These are phyloP conservation scores for Melinopterus prodromus DNA, from an alignment of 2,888 invertebrate genomes.

Conservation along the genomic window DNA sequence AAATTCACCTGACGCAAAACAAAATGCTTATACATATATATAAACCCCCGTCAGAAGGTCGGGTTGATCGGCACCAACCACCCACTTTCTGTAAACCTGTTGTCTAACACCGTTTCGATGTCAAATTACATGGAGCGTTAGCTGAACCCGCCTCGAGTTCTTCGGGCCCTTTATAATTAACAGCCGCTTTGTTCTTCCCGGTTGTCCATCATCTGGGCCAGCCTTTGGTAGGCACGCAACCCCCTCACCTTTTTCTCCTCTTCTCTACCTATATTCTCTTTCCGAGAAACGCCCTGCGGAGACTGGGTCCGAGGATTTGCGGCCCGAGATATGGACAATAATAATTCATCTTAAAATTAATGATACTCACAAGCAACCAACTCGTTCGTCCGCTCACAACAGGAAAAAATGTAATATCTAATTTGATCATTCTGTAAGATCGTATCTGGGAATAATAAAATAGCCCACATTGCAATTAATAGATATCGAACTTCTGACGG, in stretches of 20 bases:
- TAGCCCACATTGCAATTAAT: constrained; percentile 21
- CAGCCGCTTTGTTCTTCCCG: constrained; percentile 24
- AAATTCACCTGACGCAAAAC: not conserved
- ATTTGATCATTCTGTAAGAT: not conserved
- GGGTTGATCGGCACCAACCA: not conserved
- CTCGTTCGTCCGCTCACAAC: not conserved
- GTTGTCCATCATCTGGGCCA: not conserved
- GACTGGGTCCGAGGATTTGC: not conserved
- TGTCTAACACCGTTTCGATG: constrained; percentile 16
- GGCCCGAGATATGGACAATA: not conserved
- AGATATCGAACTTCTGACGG: constrained; percentile 10
- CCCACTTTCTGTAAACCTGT: constrained; percentile 1
- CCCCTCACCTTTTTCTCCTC: not conserved
- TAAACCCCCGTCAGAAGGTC: not conserved
- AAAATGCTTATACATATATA: not conserved
- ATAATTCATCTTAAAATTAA: not conserved
- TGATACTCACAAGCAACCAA: not conserved
- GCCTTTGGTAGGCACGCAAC: not conserved
- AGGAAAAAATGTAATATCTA: not conserved
- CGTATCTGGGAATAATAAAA: not conserved
- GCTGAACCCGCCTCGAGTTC: constrained; percentile 4
- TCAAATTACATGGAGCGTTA: constrained; percentile 22
- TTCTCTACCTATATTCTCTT: not conserved
- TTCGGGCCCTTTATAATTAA: constrained; percentile 16
- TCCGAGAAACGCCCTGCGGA: not conserved